Conservation (phyloP, 35 echinoderm and acorn worm genomes). For the Acanthaster planci region DNA sequence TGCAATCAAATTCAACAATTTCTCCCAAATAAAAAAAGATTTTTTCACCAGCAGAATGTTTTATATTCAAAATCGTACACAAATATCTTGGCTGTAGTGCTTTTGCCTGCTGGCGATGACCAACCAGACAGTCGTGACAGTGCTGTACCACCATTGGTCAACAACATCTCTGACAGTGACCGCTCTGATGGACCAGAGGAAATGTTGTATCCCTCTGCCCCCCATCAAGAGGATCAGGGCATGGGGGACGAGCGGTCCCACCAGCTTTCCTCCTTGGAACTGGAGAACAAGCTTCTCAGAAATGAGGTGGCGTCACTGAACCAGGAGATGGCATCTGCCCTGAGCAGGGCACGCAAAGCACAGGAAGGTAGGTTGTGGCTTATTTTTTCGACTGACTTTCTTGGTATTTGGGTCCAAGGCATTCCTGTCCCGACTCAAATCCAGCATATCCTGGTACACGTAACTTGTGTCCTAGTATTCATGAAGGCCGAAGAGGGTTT, state of each 20-base stretch:
- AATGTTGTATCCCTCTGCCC: neutral
- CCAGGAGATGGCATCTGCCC: constrained; percentile 90
- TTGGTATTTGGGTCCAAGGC: no score
- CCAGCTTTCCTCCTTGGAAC: constrained; percentile 85
- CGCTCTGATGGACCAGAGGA: constrained; percentile 15
- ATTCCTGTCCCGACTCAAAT: no score
- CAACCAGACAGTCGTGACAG: constrained; percentile 36
- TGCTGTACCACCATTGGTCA: constrained; percentile 35
- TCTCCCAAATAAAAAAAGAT: no score
- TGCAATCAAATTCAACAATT: no score
- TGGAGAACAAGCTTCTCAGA: constrained; percentile 93
- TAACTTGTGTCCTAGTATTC: no score
- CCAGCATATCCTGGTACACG: no score
- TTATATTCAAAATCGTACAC: no score
- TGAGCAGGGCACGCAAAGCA: constrained; percentile 79
- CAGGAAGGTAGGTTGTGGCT: constrained; percentile 50
- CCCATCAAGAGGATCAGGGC: neutral
- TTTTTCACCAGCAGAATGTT: no score
- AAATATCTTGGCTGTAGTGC: neutral
- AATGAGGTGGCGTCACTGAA: constrained; percentile 95
- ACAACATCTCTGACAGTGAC: constrained; percentile 37
- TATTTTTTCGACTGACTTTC: no score
- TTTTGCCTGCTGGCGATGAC: constrained; percentile 24
- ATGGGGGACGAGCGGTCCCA: constrained; percentile 42
- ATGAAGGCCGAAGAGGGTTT: no score